phyloP scores from a whole-genome alignment of 2,113 vertebrate species.

The Bagarius yarrelli region DNA sequence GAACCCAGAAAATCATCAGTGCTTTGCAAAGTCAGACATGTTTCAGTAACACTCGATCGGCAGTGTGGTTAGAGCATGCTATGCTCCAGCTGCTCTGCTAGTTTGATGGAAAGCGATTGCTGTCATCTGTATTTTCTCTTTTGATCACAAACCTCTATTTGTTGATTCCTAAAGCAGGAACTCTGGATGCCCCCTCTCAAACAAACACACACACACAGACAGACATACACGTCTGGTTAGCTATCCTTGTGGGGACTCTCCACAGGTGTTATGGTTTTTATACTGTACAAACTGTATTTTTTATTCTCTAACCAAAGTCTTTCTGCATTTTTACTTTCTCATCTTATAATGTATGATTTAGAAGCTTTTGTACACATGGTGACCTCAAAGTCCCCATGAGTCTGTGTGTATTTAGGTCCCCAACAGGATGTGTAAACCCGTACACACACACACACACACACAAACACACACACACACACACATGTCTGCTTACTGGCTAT shows the following conservation, averaged over 20 bases:
- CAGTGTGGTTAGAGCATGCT: conserved; percentile 52
- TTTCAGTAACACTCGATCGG: conserved; percentile 39
- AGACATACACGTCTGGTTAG: conserved; percentile 11
- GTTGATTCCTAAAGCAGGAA: conserved; percentile 42
- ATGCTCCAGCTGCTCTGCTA: conserved; percentile 66
- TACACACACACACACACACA: conserved; percentile 7
- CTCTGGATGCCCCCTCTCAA: conserved; percentile 37
- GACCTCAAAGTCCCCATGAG: too few relatives aligned
- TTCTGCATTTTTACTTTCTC: too few relatives aligned
- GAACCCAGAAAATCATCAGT: conserved; percentile 34
- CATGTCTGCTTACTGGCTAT: conserved; percentile 30
- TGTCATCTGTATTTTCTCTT: conserved; percentile 65
- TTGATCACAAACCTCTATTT: conserved; percentile 55
- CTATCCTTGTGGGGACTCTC: too few relatives aligned
- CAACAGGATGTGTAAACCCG: too few relatives aligned
- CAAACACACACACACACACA: background rate
- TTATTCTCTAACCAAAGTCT: too few relatives aligned
- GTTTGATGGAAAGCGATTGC: conserved; percentile 70
- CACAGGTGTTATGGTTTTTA: too few relatives aligned
- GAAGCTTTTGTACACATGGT: too few relatives aligned
- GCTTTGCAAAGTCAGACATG: conserved; percentile 34
- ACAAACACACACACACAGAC: conserved; percentile 9
- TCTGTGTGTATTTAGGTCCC: too few relatives aligned
- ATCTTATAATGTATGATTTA: too few relatives aligned
- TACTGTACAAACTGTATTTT: too few relatives aligned